Percentiles rank a stretch among this genome's conserved stretches.
Conservation (phyloP, 2,113 vertebrate genomes). For the Trogon surrucura region DNA sequence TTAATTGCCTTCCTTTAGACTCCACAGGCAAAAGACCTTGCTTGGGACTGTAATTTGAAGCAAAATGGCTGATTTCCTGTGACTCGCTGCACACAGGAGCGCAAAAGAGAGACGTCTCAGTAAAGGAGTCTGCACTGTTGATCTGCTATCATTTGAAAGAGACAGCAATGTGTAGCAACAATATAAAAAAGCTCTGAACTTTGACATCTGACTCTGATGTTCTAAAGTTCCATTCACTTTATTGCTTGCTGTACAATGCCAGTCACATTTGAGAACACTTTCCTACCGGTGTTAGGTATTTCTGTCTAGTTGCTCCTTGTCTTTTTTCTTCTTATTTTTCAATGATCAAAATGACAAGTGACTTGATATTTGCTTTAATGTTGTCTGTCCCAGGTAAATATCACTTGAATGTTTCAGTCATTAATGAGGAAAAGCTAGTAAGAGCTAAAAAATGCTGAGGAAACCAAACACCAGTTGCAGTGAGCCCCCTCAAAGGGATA, state of each 20-base stretch:
- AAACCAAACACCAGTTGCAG: not conserved
- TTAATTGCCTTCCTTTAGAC: constrained; percentile 2
- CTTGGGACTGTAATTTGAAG: not conserved
- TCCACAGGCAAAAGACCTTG: not conserved
- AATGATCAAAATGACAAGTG: not conserved
- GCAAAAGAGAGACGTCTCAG: not conserved
- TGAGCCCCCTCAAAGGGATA: not conserved
- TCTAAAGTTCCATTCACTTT: not conserved
- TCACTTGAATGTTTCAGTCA: not conserved
- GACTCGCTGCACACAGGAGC: not conserved
- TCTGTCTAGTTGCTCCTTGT: not conserved
- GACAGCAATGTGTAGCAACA: not conserved
- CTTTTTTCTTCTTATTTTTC: not conserved
- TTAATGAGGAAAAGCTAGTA: not conserved
- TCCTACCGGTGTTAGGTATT: not conserved
- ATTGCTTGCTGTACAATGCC: not conserved
- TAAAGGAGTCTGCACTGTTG: not conserved
- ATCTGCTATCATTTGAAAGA: not conserved
- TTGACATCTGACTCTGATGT: not conserved
- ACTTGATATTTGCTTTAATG: not conserved
- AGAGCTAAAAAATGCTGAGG: not conserved
- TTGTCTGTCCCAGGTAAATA: not conserved
- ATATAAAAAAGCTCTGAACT: not conserved
- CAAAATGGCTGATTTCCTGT: not conserved
- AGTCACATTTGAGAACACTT: not conserved